A percentile compares a stretch with the other conserved stretches of the same genome.
Evolutionary conservation across 2,113 vertebrate genomes (phyloP).

Genomic region (Fulmarus glacialis): DNA sequence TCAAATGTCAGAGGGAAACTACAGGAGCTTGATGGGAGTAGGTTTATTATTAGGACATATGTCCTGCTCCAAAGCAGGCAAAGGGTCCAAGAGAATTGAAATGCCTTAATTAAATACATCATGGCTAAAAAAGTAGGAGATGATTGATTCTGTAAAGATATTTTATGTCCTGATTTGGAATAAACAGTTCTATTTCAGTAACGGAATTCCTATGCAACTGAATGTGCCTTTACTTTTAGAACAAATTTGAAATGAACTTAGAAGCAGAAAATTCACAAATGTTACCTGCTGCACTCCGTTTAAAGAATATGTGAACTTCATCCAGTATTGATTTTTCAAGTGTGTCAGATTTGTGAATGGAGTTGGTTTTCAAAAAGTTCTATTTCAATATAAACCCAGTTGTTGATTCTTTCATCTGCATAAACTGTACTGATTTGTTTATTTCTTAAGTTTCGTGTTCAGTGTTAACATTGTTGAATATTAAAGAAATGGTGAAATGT

Average conservation of each 20-base stretch:
- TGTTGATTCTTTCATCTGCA: background rate
- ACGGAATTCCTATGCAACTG: background rate
- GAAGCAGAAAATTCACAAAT: background rate
- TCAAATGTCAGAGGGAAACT: background rate
- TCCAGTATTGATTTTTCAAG: background rate
- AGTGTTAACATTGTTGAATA: background rate
- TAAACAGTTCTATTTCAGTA: slow-evolving; percentile 1
- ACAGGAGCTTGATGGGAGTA: background rate
- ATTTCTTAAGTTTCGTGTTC: background rate
- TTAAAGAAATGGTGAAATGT: background rate
- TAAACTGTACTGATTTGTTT: background rate
- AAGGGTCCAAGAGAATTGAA: background rate
- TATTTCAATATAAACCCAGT: background rate
- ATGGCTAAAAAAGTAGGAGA: background rate
- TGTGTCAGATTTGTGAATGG: background rate
- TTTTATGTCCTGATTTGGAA: background rate
- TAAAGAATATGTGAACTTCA: background rate
- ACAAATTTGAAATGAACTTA: background rate
- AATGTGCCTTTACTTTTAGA: background rate
- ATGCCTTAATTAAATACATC: background rate
- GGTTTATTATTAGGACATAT: background rate
- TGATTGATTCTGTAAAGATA: background rate
- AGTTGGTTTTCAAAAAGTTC: background rate
- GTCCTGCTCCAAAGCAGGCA: background rate
- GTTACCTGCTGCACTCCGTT: background rate